These are phyloP conservation scores for Latrodectus hesperus DNA, from an alignment of 2,888 invertebrate species.

Conservation along the genomic window DNA sequence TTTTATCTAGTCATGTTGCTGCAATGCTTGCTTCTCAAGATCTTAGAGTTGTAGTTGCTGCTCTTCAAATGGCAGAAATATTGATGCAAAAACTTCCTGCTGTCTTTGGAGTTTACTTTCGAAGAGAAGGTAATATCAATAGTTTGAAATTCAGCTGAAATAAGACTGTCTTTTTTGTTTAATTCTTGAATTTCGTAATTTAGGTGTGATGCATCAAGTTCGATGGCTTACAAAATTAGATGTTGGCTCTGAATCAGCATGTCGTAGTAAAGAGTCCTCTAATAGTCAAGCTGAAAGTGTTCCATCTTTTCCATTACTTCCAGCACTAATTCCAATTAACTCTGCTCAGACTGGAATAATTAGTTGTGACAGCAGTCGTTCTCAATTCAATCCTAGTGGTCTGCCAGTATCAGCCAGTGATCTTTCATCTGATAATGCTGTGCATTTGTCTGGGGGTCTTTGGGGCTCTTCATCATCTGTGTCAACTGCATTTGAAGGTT, in stretches of 20 bases:
- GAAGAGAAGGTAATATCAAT: slow-evolving; percentile 86
- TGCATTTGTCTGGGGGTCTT: slow-evolving; percentile 63
- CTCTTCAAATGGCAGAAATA: slow-evolving; percentile 96
- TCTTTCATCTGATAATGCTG: slow-evolving; percentile 61
- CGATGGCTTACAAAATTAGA: slow-evolving; percentile 78
- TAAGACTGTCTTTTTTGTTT: background rate
- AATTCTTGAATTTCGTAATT: slow-evolving; percentile 20
- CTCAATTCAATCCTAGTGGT: slow-evolving; percentile 52
- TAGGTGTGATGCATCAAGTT: slow-evolving; percentile 90
- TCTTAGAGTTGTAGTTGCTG: slow-evolving; percentile 95
- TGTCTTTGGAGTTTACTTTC: slow-evolving; percentile 95
- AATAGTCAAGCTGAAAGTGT: slow-evolving; percentile 39
- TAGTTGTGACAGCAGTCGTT: slow-evolving; percentile 54
- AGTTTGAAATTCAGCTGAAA: background rate
- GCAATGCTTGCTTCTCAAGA: slow-evolving; percentile 99
- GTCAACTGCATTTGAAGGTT: slow-evolving; percentile 57
- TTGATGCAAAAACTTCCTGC: slow-evolving; percentile 97
- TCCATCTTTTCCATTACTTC: slow-evolving; percentile 62
- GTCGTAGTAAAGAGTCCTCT: slow-evolving; percentile 47
- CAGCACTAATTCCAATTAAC: slow-evolving; percentile 60
- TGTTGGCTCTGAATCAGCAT: slow-evolving; percentile 37
- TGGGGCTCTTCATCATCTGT: slow-evolving; percentile 67
- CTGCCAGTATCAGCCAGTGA: slow-evolving; percentile 63
- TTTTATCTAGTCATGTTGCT: slow-evolving; percentile 87
- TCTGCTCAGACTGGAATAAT: slow-evolving; percentile 32